Evolutionary conservation across 2,797 vertebrate genomes (phyloP).

Genomic region (Antrozous pallidus): DNA sequence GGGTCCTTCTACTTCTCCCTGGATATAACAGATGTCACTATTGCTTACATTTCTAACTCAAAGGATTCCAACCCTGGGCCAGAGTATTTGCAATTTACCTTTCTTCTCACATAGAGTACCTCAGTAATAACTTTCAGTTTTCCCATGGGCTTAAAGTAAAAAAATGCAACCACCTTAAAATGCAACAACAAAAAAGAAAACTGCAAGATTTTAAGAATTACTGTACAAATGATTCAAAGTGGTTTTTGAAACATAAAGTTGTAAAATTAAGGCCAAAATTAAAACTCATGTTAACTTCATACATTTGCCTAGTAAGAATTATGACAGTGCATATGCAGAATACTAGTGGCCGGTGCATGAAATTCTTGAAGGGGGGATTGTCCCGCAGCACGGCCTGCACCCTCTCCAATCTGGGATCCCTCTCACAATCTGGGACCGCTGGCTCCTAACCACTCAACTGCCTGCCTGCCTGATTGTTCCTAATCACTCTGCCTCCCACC

Average conservation of each 20-base stretch:
- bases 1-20: not conserved
- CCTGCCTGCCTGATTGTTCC: no score
- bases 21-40: not conserved
- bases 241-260: not conserved
- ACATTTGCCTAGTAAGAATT: not conserved
- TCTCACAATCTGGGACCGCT: no score
- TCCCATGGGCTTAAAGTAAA: not conserved
- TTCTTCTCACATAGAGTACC: not conserved
- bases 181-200: not conserved
- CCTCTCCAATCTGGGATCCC: no score
- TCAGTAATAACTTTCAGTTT: not conserved
- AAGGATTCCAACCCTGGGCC: not conserved
- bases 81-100: not conserved
- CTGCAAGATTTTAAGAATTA: not conserved
- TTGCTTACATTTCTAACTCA: not conserved
- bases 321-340: not conserved
- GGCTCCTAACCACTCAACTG: no score
- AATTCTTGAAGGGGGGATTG: no score
- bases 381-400: no score
- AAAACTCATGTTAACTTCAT: not conserved
- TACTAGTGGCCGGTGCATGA: not conserved
- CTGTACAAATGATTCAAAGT: not conserved
- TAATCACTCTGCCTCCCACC: no score
- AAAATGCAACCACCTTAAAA: not conserved
- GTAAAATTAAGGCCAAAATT: not conserved